Percentiles rank a stretch among this genome's conserved stretches.
Evolutionary conservation across 2,888 invertebrate species (phyloP).

Genomic region (Noctuana brunneofusca): DNA sequence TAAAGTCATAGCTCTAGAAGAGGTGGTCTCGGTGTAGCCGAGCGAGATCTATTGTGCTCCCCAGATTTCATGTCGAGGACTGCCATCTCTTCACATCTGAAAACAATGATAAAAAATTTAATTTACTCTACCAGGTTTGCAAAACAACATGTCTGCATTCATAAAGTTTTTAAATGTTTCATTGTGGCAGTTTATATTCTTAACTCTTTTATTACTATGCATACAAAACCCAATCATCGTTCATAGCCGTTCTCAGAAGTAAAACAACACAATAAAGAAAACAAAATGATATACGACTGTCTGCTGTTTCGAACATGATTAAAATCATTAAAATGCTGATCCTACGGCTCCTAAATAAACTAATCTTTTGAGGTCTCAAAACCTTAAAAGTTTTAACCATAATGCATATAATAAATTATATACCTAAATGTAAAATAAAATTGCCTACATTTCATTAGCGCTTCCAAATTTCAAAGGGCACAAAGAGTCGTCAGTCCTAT

Average conservation of each 20-base stretch:
- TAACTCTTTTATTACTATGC: not conserved
- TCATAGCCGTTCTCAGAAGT: not conserved
- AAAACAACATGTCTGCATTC: constrained; percentile 10
- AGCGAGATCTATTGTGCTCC: constrained; percentile 57
- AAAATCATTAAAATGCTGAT: not conserved
- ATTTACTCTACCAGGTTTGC: constrained; percentile 6
- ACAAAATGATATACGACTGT: not conserved
- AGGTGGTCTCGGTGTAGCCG: constrained; percentile 67
- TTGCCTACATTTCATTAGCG: too few species aligned
- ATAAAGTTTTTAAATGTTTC: not conserved
- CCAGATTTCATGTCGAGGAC: constrained; percentile 63
- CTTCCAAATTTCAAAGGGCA: too few species aligned
- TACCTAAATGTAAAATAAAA: too few species aligned
- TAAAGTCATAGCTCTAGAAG: constrained; percentile 65
- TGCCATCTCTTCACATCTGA: constrained; percentile 78
- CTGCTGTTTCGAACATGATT: constrained; percentile 2
- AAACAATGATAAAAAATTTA: constrained; percentile 41
- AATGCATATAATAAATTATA: too few species aligned
- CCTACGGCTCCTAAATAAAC: too few species aligned
- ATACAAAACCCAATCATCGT: not conserved
- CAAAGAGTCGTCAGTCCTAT: too few species aligned
- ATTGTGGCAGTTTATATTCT: not conserved
- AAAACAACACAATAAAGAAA: constrained; percentile 6
- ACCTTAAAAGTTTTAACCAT: too few species aligned
- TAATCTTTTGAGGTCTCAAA: too few species aligned